Conservation (phyloP, 2,797 vertebrate species). For the Urocyon cinereoargenteus region DNA sequence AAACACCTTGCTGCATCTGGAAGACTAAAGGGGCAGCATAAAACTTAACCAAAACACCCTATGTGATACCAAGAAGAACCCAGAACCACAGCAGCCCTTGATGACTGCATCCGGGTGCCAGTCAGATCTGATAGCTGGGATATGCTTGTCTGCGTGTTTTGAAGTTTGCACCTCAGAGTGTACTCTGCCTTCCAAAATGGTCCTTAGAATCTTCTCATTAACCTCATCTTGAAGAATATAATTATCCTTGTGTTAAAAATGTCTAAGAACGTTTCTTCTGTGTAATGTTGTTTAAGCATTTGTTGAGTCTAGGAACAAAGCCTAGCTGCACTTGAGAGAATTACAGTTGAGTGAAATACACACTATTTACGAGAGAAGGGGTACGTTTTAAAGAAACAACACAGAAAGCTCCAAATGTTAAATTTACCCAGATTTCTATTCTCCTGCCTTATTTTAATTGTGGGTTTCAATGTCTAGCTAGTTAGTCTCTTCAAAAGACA, state of each 20-base stretch:
- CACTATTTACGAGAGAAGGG: not conserved
- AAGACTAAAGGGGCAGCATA: not conserved
- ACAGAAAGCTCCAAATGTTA: not conserved
- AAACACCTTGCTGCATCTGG: not conserved
- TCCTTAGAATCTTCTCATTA: slow-evolving; percentile 11
- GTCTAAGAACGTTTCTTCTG: not conserved
- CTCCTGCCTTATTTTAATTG: slow-evolving; percentile 30
- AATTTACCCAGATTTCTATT: not conserved
- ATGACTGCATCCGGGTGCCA: not conserved
- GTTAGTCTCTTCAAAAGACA: not conserved
- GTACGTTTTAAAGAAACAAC: not conserved
- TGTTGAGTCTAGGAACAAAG: slow-evolving; percentile 10
- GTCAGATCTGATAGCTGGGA: not conserved
- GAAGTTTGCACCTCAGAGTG: not conserved
- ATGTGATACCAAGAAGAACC: not conserved
- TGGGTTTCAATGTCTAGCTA: not conserved
- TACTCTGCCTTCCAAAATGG: not conserved
- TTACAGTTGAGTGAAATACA: not conserved
- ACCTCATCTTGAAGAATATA: not conserved
- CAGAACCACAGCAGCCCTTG: not conserved
- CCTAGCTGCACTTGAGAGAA: not conserved
- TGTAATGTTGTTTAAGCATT: not conserved
- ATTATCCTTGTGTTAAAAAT: slow-evolving; percentile 21
- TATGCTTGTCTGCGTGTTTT: not conserved
- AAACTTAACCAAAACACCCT: not conserved